Percentiles rank a stretch among this genome's conserved stretches.
phyloP scores from a whole-genome alignment of 2,113 vertebrate genomes.

The Callocephalon fimbriatum region DNA sequence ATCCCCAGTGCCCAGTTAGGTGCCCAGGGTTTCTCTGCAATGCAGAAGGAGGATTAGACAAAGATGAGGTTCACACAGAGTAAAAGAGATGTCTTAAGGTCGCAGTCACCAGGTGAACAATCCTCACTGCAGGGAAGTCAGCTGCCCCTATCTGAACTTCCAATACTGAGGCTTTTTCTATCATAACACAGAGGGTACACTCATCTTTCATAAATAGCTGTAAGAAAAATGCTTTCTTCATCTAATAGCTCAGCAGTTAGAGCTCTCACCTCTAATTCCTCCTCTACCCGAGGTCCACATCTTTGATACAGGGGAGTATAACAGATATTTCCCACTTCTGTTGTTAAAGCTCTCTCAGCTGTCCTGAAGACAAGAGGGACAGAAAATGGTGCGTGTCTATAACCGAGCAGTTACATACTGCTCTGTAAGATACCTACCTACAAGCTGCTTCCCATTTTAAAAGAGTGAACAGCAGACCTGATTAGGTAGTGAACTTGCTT shows the following conservation, averaged over 20 bases:
- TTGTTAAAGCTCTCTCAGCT: neutral
- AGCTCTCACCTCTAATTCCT: neutral
- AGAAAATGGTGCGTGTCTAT: neutral
- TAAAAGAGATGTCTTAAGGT: neutral
- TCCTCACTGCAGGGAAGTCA: neutral
- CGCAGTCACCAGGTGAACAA: neutral
- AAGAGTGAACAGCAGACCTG: neutral
- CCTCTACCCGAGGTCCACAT: neutral
- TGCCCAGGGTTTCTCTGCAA: neutral
- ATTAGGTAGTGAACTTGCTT: neutral
- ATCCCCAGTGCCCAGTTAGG: neutral
- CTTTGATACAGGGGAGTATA: neutral
- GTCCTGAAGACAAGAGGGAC: neutral
- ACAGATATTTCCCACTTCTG: neutral
- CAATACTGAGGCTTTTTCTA: neutral
- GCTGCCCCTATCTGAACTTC: neutral
- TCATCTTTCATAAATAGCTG: neutral
- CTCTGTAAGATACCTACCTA: neutral
- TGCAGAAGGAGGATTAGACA: neutral
- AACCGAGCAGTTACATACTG: rapidly evolving
- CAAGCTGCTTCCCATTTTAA: neutral
- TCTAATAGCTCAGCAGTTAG: slow-evolving; percentile 11
- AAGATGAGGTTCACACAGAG: neutral
- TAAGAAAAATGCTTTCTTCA: neutral
- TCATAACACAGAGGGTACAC: neutral